Evolutionary conservation across 2,113 vertebrate genomes (phyloP), one percentile per base, ranked within the genome.

Genomic region (Camelus bactrianus): DNA sequence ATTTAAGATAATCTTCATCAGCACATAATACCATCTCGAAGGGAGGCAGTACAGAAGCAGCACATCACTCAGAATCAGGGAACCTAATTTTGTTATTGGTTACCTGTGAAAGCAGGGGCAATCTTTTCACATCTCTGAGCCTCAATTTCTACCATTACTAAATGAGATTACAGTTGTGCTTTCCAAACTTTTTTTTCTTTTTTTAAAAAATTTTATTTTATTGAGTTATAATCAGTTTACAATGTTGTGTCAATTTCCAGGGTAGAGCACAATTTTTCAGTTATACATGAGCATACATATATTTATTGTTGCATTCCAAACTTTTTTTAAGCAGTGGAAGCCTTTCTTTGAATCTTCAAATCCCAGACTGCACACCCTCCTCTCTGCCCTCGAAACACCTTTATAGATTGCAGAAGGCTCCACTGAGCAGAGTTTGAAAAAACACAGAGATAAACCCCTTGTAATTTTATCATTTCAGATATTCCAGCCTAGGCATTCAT

Each of bases 61-160:
- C 15, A 85, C 16, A 88, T 38, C 70, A 93, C 35, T 75, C 48
- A 52, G 14, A 80, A 69, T 52, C 4, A 58, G 85, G n/a, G 77
- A 62, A 72, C 19, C 5, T 91, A 73, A 54, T 93, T 69, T 56
- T 93, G 46, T 50, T 65, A 56, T 35, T 35, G 15, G 38, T 52
- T 75, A 75, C 32, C 24, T n/a, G 48, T 60, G 69, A 94, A 54
- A 76, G 3, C n/a, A 76, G 0, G 2, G 42, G 15, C 14, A 84
- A 91, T 22, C 79, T 85, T 77, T 48, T 75, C 48, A 72, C 46
- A 70, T 50, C 42, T 46, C 28, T 60, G 48, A 86, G 19, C 16
- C 30, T 92, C 95, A 56, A 69, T 58, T 75, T 81, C 67, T 26
- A 77, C 16, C 65, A 65, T 46, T 60, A 89, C 54, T 87, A 91